Percentiles rank a stretch among this genome's conserved stretches.
phyloP scores from a whole-genome alignment of 2,888 invertebrate species.

The Lithophane socia region DNA sequence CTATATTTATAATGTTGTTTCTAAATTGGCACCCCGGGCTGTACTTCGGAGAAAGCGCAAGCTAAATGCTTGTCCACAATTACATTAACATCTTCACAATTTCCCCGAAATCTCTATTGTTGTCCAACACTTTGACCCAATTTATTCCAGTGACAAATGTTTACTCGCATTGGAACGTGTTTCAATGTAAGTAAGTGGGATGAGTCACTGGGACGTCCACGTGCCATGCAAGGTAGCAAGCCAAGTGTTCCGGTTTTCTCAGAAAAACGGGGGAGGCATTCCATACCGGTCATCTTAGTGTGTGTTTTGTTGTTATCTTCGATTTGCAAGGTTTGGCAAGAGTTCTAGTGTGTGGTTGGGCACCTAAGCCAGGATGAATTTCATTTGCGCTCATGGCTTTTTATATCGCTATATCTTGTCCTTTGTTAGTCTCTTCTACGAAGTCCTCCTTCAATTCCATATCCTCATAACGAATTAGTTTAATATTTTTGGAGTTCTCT shows the following conservation, averaged over 20 bases:
- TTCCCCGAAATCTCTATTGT: constrained; percentile 43
- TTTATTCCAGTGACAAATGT: constrained; percentile 44
- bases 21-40: constrained; percentile 12
- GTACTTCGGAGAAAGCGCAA: constrained; percentile 34
- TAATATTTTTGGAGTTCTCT: background rate
- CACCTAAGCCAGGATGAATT: background rate
- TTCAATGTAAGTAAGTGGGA: constrained; percentile 44
- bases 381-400: background rate
- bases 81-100: constrained; percentile 37
- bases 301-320: constrained; percentile 70
- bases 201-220: constrained; percentile 42
- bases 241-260: constrained; percentile 79
- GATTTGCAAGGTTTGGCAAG: constrained; percentile 20
- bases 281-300: constrained; percentile 71
- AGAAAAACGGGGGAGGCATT: constrained; percentile 72
- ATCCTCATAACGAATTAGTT: background rate
- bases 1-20: constrained; percentile 6
- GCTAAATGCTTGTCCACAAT: constrained; percentile 22
- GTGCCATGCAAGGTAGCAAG: constrained; percentile 67
- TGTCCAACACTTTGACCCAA: constrained; percentile 46
- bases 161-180: constrained; percentile 45
- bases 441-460: background rate
- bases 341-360: constrained; percentile 5
- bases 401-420: background rate
- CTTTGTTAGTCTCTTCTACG: background rate